Percentiles rank a stretch among this genome's conserved stretches.
These are phyloP conservation scores for Chitala chitala DNA, from an alignment of 2,113 vertebrate genomes.

Conservation along the genomic window DNA sequence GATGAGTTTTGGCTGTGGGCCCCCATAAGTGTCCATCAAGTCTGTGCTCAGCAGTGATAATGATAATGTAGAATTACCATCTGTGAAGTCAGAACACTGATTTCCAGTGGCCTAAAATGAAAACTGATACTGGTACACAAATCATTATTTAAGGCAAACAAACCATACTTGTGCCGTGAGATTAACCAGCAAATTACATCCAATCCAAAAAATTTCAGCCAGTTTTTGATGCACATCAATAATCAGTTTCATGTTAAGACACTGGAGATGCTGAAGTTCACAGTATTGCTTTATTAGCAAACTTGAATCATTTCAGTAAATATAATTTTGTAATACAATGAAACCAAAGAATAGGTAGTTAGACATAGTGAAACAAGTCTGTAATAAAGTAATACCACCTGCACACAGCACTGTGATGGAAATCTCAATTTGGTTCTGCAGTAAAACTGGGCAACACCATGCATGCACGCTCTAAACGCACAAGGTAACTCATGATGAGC, in stretches of 20 bases:
- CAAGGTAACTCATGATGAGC: slow-evolving; percentile 78
- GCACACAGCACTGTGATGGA: neutral
- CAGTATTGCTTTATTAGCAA: slow-evolving; percentile 24
- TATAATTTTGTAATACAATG: neutral
- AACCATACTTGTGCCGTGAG: neutral
- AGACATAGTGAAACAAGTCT: neutral
- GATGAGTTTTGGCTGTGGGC: neutral
- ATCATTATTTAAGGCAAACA: neutral
- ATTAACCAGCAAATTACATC: neutral
- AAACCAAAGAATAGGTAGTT: neutral
- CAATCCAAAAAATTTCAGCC: neutral
- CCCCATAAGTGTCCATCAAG: slow-evolving; percentile 8
- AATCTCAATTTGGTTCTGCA: neutral
- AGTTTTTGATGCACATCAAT: neutral
- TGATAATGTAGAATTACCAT: slow-evolving; percentile 23
- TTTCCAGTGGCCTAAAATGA: slow-evolving; percentile 22
- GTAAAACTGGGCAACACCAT: neutral
- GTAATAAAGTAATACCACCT: slow-evolving; percentile 23
- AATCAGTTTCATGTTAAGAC: slow-evolving; percentile 13
- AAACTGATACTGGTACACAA: neutral
- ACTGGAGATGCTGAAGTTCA: slow-evolving; percentile 24
- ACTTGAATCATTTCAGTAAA: neutral
- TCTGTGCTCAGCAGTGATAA: slow-evolving; percentile 7
- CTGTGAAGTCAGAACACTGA: slow-evolving; percentile 5
- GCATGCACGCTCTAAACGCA: slow-evolving; percentile 61